phyloP scores from a whole-genome alignment of 2,797 vertebrate species.

The Darevskia nairensis region DNA sequence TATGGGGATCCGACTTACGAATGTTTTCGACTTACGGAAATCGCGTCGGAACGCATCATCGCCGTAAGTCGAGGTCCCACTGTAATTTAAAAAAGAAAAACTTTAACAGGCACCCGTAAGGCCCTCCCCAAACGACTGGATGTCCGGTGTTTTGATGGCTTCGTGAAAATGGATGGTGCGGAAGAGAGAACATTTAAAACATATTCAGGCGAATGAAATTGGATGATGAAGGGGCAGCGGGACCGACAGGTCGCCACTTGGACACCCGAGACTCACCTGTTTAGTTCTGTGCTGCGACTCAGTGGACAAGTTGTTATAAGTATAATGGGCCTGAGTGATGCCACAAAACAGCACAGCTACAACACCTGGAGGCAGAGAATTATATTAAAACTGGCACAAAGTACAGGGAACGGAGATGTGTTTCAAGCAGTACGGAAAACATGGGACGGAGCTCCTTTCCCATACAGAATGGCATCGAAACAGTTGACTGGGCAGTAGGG shows the following conservation, averaged over 20 bases:
- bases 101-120: no score
- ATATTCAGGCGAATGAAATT: conserved; percentile 18
- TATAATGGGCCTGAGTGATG: conserved; percentile 98
- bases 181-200: no score
- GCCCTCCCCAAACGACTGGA: neutral
- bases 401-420: no score
- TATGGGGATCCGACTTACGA: no score
- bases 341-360: conserved; percentile 97
- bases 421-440: neutral
- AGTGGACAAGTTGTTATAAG: conserved; percentile 95
- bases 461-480: neutral
- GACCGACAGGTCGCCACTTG: neutral
- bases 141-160: neutral
- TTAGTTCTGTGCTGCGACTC: conserved; percentile 96
- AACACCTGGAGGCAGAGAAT: conserved; percentile 83
- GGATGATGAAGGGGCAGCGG: conserved; percentile 17
- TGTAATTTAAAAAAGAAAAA: no score
- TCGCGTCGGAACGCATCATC: no score
- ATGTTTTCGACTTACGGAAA: no score
- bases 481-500: neutral
- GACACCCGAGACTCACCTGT: conserved; percentile 87
- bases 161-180: no score
- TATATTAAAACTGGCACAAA: neutral
- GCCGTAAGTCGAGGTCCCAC: no score
- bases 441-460: neutral